Evolutionary conservation across 2,797 vertebrate genomes (phyloP).

Genomic region (Phylloscopus collybita): DNA sequence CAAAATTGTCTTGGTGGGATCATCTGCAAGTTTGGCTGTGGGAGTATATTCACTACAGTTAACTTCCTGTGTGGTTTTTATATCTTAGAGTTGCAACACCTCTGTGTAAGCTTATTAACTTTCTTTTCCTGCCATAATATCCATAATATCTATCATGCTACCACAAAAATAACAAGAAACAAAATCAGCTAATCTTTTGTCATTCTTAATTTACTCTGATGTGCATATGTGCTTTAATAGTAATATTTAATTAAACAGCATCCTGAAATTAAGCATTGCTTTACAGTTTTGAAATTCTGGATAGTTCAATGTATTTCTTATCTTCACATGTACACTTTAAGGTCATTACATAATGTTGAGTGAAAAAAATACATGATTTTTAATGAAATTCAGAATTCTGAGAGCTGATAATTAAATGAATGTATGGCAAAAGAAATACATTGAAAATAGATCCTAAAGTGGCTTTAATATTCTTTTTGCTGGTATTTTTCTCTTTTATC

Average conservation of each 20-base stretch:
- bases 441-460: background rate
- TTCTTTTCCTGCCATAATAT: background rate
- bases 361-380: background rate
- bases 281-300: background rate
- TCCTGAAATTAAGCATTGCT: background rate
- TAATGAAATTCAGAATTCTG: background rate
- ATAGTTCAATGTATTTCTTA: background rate
- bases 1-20: background rate
- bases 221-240: background rate
- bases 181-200: background rate
- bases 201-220: background rate
- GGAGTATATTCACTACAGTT: background rate
- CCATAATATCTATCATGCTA: background rate
- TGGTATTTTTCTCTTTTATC: background rate
- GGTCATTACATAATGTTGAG: background rate
- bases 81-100: background rate
- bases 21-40: background rate
- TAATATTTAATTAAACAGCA: background rate
- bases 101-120: background rate
- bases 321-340: background rate
- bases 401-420: background rate
- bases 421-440: fast-evolving
- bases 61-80: background rate
- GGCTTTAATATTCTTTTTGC: background rate
- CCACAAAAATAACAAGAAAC: background rate